These are phyloP conservation scores for Pelecanoides urinatrix DNA, from an alignment of 2,113 vertebrate species.

Conservation along the genomic window DNA sequence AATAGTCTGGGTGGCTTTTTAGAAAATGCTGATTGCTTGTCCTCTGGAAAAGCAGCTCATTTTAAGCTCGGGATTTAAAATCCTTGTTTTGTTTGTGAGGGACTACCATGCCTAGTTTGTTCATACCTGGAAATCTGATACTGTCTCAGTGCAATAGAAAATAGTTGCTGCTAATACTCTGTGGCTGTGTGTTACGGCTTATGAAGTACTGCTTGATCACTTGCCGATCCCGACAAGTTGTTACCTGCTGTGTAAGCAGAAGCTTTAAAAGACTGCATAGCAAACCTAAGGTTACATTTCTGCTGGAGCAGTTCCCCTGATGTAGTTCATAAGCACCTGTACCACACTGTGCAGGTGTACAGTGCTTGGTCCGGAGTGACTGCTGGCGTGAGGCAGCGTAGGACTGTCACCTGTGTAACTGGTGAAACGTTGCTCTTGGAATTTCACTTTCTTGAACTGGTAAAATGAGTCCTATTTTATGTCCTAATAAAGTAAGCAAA, in stretches of 20 bases:
- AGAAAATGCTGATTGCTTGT: not conserved
- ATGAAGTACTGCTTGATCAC: not conserved
- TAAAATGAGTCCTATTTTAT: not conserved
- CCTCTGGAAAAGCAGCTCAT: not conserved
- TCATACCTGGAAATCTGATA: not conserved
- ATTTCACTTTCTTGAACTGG: not conserved
- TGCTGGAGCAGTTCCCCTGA: not conserved
- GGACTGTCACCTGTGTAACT: not conserved
- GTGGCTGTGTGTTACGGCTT: not conserved
- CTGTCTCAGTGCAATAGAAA: not conserved
- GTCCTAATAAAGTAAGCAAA: not conserved
- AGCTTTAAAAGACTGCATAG: not conserved
- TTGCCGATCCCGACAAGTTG: not conserved
- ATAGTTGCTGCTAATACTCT: not conserved
- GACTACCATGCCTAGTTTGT: not conserved
- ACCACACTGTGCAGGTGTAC: not conserved
- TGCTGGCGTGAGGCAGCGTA: rapidly evolving
- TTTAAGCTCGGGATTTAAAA: not conserved
- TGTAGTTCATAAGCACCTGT: no score
- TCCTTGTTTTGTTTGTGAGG: not conserved
- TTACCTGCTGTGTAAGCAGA: not conserved
- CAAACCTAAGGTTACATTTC: not conserved
- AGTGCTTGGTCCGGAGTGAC: not conserved
- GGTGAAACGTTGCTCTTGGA: not conserved
- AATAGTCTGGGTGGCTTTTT: not conserved